Conservation (phyloP, 2,797 vertebrate species). For the Notamacropus eugenii region DNA sequence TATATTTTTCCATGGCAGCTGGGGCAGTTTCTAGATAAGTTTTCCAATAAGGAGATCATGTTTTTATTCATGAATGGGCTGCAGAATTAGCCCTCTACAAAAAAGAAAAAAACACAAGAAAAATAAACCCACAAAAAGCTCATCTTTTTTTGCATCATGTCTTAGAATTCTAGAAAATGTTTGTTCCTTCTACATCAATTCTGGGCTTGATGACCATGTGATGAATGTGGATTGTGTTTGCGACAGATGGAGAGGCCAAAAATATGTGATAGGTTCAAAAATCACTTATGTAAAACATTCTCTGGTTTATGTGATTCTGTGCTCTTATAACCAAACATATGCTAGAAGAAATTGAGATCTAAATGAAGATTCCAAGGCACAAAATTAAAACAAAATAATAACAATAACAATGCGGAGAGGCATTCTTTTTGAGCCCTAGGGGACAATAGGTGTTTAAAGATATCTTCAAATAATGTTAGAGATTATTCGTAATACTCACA, state of each 20-base stretch:
- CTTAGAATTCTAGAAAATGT: conserved; percentile 10
- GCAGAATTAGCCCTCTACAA: neutral
- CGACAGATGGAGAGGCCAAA: conserved; percentile 27
- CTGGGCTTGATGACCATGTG: neutral
- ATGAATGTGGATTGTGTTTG: neutral
- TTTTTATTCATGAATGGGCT: conserved; percentile 39
- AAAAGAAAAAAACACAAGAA: neutral
- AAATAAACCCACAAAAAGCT: neutral
- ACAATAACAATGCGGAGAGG: conserved; percentile 6
- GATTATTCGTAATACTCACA: neutral
- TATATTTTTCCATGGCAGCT: conserved; percentile 30
- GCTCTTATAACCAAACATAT: neutral
- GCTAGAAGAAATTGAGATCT: neutral
- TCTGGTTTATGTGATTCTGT: conserved; percentile 27
- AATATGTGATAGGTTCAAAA: conserved; percentile 11
- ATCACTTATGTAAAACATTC: conserved; percentile 43
- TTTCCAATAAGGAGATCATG: conserved; percentile 36
- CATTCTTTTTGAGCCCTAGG: conserved; percentile 32
- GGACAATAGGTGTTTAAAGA: conserved; percentile 21
- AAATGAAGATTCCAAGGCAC: conserved; percentile 42
- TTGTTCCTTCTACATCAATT: neutral
- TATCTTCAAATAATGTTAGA: conserved; percentile 6
- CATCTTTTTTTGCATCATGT: neutral
- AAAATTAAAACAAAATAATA: neutral
- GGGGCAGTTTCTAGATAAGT: neutral